A percentile compares a stretch with the other conserved stretches of the same genome.
Evolutionary conservation across 2,113 vertebrate genomes (phyloP).

Genomic region (Entomyzon cyanotis): DNA sequence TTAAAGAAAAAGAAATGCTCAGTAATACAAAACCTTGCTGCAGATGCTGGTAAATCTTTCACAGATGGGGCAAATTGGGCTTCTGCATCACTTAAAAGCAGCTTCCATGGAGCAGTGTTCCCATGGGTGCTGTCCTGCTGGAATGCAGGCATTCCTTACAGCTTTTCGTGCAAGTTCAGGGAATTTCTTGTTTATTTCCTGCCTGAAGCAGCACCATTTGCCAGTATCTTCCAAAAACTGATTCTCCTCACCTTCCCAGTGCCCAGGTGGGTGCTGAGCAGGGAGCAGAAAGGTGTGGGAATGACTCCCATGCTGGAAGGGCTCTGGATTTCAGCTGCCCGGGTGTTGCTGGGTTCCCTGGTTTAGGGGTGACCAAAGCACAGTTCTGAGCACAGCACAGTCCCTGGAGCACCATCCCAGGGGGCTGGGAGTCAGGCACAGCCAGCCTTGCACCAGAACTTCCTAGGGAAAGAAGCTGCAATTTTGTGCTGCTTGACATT

Average conservation of each 20-base stretch:
- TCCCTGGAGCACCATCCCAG: rapidly evolving
- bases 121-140: not conserved
- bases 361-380: too few species aligned
- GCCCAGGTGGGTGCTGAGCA: not conserved
- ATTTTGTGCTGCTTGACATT: not conserved
- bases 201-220: not conserved
- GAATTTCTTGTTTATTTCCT: rapidly evolving
- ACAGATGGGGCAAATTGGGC: not conserved
- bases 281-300: not conserved
- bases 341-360: not conserved
- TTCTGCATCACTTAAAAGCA: not conserved
- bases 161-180: not conserved
- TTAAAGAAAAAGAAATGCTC: not conserved
- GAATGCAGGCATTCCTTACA: not conserved
- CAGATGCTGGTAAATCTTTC: not conserved
- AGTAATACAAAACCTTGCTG: not conserved
- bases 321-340: rapidly evolving
- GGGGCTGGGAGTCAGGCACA: not conserved
- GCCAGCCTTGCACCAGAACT: rapidly evolving
- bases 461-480: rapidly evolving
- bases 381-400: rapidly evolving
- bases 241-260: rapidly evolving
- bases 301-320: rapidly evolving
- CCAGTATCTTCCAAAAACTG: rapidly evolving
- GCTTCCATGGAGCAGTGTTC: not conserved